These are phyloP conservation scores for Thamnophis sirtalis DNA, from an alignment of 2,113 vertebrate genomes.

Conservation along the genomic window DNA sequence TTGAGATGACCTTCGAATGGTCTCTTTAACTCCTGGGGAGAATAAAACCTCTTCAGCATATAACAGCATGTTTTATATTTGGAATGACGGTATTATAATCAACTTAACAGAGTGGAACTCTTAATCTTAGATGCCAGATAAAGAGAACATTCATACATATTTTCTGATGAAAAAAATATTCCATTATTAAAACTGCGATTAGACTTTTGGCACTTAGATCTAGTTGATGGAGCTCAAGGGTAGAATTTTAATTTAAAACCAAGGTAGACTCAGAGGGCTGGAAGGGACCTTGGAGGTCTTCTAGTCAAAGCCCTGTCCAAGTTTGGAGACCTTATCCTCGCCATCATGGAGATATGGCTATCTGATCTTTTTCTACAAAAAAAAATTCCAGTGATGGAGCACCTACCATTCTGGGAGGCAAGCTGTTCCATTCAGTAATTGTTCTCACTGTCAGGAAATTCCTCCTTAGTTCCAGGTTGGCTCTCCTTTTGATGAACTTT, in stretches of 20 bases:
- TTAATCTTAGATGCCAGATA: constrained; percentile 5
- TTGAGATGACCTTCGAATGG: constrained; percentile 28
- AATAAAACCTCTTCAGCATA: constrained; percentile 5
- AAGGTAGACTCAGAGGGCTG: not conserved
- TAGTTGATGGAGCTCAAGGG: not conserved
- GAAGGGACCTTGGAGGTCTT: no score
- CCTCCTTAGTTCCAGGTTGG: no score
- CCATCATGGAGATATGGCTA: no score
- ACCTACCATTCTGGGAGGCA: no score
- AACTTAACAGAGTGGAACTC: constrained; percentile 7
- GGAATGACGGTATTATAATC: constrained; percentile 23
- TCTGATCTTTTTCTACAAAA: no score
- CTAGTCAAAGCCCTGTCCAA: no score
- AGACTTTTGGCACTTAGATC: not conserved
- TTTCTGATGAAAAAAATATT: not conserved
- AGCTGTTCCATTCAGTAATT: no score
- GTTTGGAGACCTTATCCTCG: no score
- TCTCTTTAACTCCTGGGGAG: constrained; percentile 34
- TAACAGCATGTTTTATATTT: not conserved
- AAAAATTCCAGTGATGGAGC: no score
- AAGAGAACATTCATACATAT: not conserved
- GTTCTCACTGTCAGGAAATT: no score
- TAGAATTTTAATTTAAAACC: not conserved
- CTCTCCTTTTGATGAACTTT: no score
- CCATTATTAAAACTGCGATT: not conserved